phyloP scores from a whole-genome alignment of 2,113 vertebrate species.

The Geococcyx californianus region DNA sequence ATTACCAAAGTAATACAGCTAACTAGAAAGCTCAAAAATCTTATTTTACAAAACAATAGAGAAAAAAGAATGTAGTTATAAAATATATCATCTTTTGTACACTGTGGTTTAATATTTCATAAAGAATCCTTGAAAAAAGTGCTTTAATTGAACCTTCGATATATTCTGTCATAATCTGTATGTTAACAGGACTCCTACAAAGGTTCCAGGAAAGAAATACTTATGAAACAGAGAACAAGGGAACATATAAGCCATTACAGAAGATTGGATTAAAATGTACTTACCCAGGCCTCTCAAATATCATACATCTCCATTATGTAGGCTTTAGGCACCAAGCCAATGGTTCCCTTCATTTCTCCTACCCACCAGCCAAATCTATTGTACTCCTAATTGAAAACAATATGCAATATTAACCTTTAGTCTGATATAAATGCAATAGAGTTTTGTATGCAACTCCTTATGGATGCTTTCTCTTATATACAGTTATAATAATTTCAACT shows the following conservation, averaged over 20 bases:
- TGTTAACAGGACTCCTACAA: slow-evolving; percentile 74
- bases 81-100: slow-evolving; percentile 26
- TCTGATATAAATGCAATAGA: slow-evolving; percentile 75
- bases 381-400: slow-evolving; percentile 92
- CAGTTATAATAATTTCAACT: slow-evolving; percentile 69
- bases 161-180: slow-evolving; percentile 67
- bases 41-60: not conserved
- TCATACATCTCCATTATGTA: slow-evolving; percentile 94
- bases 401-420: slow-evolving; percentile 84
- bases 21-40: not conserved
- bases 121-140: slow-evolving; percentile 39
- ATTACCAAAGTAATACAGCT: not conserved
- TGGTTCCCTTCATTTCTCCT: slow-evolving; percentile 91
- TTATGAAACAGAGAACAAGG: slow-evolving; percentile 77
- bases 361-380: slow-evolving; percentile 97
- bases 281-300: slow-evolving; percentile 85
- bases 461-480: slow-evolving; percentile 72
- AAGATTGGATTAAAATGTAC: slow-evolving; percentile 88
- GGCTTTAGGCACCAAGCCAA: slow-evolving; percentile 96
- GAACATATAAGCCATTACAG: slow-evolving; percentile 82
- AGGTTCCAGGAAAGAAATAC: slow-evolving; percentile 79
- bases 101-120: slow-evolving; percentile 53
- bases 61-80: not conserved
- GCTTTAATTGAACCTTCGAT: slow-evolving; percentile 66
- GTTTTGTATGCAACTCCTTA: slow-evolving; percentile 75